Conservation (phyloP, 1,140 invertebrate species). For the Orussus abietinus region DNA sequence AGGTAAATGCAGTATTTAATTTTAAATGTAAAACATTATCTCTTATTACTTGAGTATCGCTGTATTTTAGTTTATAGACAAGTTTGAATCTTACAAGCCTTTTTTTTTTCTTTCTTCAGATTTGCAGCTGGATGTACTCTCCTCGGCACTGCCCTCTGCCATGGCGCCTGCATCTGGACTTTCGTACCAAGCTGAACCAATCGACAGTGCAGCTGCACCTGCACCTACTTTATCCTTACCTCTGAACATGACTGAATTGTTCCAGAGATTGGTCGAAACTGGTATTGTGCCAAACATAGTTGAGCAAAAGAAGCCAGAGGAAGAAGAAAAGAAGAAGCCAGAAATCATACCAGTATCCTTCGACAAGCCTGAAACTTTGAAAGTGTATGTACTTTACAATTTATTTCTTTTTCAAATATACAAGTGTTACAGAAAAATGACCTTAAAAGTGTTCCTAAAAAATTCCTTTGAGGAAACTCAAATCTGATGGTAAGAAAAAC, state of each 20-base stretch:
- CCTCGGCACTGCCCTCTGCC: constrained; percentile 61
- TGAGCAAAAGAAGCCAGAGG: constrained; percentile 47
- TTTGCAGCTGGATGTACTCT: constrained; percentile 59
- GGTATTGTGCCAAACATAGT: constrained; percentile 68
- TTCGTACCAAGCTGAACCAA: constrained; percentile 52
- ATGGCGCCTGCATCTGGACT: constrained; percentile 58
- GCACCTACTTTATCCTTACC: constrained; percentile 40
- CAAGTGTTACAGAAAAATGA: too few species aligned
- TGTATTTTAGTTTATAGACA: neutral
- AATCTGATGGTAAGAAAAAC: too few species aligned
- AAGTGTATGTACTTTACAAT: constrained; percentile 58
- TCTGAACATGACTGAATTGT: constrained; percentile 76
- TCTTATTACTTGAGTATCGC: neutral
- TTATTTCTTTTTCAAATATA: constrained; percentile 9
- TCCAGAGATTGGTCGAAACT: constrained; percentile 76
- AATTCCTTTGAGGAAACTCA: too few species aligned
- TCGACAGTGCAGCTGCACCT: constrained; percentile 36
- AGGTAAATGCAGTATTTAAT: constrained; percentile 21
- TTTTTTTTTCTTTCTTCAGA: constrained; percentile 27
- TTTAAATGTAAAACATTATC: neutral
- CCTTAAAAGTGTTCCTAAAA: too few species aligned
- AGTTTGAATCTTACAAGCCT: constrained; percentile 4
- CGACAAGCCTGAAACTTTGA: constrained; percentile 68
- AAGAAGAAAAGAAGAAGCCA: constrained; percentile 48
- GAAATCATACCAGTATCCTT: constrained; percentile 64